Base-by-base conservation (phyloP, 2,888 invertebrate genomes). In the Pristionchus entomophagus region DNA sequence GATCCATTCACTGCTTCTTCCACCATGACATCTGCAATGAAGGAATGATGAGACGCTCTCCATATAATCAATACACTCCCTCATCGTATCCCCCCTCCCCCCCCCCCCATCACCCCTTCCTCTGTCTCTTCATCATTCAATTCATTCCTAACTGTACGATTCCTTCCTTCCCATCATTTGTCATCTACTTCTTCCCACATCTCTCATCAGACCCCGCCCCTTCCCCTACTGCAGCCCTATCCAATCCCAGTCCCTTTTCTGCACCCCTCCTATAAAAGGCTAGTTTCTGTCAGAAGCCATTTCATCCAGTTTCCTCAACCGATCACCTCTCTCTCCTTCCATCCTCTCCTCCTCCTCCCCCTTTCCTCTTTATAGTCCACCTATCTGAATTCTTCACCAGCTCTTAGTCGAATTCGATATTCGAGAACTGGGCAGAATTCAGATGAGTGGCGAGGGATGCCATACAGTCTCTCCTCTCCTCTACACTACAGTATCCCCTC, bases 1-100 rank as follows among this genome's bases (percentile, higher is more conserved):
- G 89, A 86, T n/a, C 88, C 89, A 73, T 93, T 93, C 53, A 93
- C 87, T 10, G 84, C 22, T 26, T 85, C 86, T 10, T 87, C 59
- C 17, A 89, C 59, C 29, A 85, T 32, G 22, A 89, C 49, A 56
- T 65, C 86, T 86, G 86, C 29, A 77, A 73, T 32, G 32, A 29
- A n/a, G 12, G 38, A 69, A 41, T 22, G 17, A 38, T n/a, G n/a
- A n/a, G n/a, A n/a, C n/a, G n/a, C n/a, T n/a, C n/a, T n/a, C n/a
- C n/a, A n/a, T n/a, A 56, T 56, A 65, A 8, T 65, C n/a, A 29
- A 65, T 6, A 29, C 32, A 65, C 14, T 29, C 5, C 14, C 6
- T 65, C 65, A 29, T 65, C 14, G 29, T 8, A 29, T 6, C 69
- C 69, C 8, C 6, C 69, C 69, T 32, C 32, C 35, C 29, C 69